phyloP scores from a whole-genome alignment of 64 coral and sea anemone genomes.

The Pachyseris speciosa region DNA sequence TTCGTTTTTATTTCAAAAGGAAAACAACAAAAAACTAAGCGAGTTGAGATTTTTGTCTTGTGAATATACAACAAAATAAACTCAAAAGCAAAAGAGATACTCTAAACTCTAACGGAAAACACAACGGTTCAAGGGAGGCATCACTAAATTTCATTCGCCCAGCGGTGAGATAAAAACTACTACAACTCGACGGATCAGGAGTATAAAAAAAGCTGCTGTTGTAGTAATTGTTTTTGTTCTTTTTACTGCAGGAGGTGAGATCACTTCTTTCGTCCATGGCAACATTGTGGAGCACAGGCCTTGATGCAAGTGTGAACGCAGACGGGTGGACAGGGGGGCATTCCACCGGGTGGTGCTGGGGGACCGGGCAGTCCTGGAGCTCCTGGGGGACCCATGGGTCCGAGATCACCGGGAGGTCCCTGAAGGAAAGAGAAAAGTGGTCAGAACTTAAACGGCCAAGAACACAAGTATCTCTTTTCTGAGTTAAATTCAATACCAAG shows the following conservation, averaged over 20 bases:
- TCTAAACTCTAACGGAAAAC: not conserved
- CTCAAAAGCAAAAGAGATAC: not conserved
- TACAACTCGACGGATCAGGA: constrained; percentile 18
- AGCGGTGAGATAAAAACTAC: constrained; percentile 6
- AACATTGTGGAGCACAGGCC: constrained; percentile 93
- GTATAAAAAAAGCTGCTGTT: constrained; percentile 45
- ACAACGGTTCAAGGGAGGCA: not conserved
- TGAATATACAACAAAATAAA: constrained; percentile 44
- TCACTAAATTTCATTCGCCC: constrained; percentile 25
- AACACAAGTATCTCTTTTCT: too few relatives aligned
- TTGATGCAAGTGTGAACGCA: constrained; percentile 99
- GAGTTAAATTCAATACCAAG: too few relatives aligned
- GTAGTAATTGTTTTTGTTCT: not conserved
- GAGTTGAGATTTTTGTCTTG: not conserved
- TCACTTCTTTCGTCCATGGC: constrained; percentile 90
- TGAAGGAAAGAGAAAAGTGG: not conserved
- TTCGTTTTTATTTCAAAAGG: constrained; percentile 28
- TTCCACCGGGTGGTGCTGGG: constrained; percentile 95
- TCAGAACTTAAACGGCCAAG: not conserved
- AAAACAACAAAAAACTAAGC: constrained; percentile 61
- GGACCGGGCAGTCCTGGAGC: constrained; percentile 82
- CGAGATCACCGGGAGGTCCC: constrained; percentile 97
- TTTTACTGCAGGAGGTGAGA: constrained; percentile 68
- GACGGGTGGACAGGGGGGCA: constrained; percentile 97
- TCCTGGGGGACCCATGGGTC: constrained; percentile 96